Evolutionary conservation across 1,140 invertebrate species (phyloP).

Genomic region (Stegodyphus dumicola): DNA sequence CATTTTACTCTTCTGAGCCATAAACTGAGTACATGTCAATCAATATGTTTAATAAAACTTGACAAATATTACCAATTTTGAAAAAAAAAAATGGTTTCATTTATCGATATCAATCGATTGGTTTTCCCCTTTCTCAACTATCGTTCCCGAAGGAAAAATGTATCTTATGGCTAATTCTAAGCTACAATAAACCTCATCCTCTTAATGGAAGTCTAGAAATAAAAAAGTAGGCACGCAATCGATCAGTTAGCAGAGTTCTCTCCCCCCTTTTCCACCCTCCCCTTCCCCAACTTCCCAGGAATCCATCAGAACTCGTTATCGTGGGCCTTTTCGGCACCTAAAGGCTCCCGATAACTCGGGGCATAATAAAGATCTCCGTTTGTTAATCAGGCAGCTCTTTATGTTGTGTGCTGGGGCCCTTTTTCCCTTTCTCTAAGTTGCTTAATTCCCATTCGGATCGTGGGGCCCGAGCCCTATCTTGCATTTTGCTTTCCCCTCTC

Average conservation of each 20-base stretch:
- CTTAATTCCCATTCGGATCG: slow-evolving; percentile 56
- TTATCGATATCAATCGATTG: no score
- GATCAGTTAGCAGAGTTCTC: slow-evolving; percentile 1
- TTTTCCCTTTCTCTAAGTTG: slow-evolving; percentile 34
- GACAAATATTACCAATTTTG: no score
- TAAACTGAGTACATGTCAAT: no score
- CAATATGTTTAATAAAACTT: no score
- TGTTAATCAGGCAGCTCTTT: slow-evolving; percentile 46
- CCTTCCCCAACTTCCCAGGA: slow-evolving; percentile 10
- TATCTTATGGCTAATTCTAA: no score
- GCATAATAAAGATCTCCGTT: slow-evolving; percentile 58
- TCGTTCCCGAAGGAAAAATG: no score
- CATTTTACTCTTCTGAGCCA: no score
- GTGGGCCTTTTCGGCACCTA: slow-evolving; percentile 45
- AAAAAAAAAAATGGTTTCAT: no score
- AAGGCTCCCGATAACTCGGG: slow-evolving; percentile 36
- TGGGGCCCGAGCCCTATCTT: neutral
- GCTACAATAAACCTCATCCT: no score
- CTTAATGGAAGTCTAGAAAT: slow-evolving; percentile 33
- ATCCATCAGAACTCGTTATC: slow-evolving; percentile 60
- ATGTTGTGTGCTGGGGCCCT: slow-evolving; percentile 12
- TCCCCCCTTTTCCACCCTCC: neutral
- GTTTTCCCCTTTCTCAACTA: no score
- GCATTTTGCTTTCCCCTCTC: slow-evolving; percentile 10
- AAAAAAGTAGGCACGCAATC: slow-evolving; percentile 42